Evolutionary conservation across 2,797 vertebrate species (phyloP).

Genomic region (Gobio occitaniae): DNA sequence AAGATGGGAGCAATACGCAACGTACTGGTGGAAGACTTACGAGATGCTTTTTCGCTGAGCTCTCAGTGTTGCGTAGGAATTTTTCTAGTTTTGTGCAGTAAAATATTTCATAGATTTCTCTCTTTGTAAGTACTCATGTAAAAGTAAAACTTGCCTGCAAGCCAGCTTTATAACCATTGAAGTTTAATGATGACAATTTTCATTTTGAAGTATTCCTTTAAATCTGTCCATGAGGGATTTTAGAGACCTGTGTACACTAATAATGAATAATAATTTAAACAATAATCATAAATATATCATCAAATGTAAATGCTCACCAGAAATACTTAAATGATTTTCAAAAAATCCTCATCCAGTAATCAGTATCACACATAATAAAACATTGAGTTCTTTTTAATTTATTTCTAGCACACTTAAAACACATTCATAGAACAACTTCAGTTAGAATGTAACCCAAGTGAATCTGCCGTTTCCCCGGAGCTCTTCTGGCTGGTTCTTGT

Average conservation of each 20-base stretch:
- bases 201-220: neutral
- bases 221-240: neutral
- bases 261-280: neutral
- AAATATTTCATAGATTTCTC: neutral
- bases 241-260: neutral
- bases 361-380: neutral
- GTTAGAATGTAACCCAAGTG: slow-evolving; percentile 1
- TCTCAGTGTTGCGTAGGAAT: neutral
- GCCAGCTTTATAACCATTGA: neutral
- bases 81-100: neutral
- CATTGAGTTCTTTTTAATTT: slow-evolving; percentile 9
- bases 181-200: neutral
- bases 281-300: neutral
- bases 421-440: slow-evolving; percentile 41
- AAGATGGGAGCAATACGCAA: neutral
- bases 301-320: neutral
- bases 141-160: neutral
- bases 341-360: neutral
- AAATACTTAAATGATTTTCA: neutral
- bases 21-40: neutral
- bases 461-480: slow-evolving; percentile 5
- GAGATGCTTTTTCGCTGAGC: neutral
- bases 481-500: slow-evolving; percentile 18
- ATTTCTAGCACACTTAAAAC: slow-evolving; percentile 45
- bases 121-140: neutral